Evolutionary conservation across 2,797 vertebrate species (phyloP), one percentile per base, ranked within the genome.

Genomic region (Lagodon rhomboides): DNA sequence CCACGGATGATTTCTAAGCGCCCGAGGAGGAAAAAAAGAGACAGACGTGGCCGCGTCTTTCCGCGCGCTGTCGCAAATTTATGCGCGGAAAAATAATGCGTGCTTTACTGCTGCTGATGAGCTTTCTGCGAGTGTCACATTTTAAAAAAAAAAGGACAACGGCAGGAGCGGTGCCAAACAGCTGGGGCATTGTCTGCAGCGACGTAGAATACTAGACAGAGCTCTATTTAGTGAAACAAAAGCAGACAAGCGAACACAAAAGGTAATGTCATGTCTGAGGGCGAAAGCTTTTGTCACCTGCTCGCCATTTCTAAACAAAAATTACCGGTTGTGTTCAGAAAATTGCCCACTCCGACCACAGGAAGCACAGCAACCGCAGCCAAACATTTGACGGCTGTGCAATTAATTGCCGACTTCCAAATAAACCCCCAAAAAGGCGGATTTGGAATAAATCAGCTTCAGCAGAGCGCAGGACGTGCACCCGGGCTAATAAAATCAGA

Each of bases 121-220:
- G 87, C 67, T 82, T 83, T 70, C 34, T 60, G 41, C 68, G 66
- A 73, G 74, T 77, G 75, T 83, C 83, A 87, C 81, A 85, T 75
- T 54, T 84, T 78, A 79, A 69, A 60, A 60, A 85, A 80, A 79
- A 68, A 60, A 85, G 65, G 53, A 87, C 68, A 71, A 77, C 10
- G 2, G 68, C 6, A 12, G 59, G 64, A 81, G 56, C 23, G 16
- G 20, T 55, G 77, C 80, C 87, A 83, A 86, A 82, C 83, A 85
- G 87, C 89, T 87, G 88, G 76, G 73, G 76, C 72, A 87, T 82
- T 85, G 79, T 85, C 81, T 73, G 85, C 77, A 67, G 77, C 77
- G 70, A 80, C 68, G 77, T 41, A 47, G 80, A 85, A 88, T 78
- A 77, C 75, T 84, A 82, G 85, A 64, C 71, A 47, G 61, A 82